phyloP scores from a whole-genome alignment of 2,888 invertebrate genomes.

The Dinocampus coccinellae region DNA sequence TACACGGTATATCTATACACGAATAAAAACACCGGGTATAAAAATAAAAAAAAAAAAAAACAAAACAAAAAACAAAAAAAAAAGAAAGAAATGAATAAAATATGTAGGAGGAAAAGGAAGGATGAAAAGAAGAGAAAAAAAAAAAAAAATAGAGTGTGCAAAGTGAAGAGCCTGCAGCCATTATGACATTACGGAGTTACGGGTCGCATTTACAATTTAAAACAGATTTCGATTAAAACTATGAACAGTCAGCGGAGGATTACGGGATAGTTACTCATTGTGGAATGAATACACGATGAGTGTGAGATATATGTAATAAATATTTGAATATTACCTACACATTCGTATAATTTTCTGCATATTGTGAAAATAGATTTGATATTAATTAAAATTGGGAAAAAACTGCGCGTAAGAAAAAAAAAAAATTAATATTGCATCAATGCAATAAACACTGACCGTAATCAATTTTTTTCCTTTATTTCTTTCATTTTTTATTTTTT shows the following conservation, averaged over 20 bases:
- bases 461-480: background rate
- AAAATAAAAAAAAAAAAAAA: too few species aligned
- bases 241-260: constrained; percentile 45
- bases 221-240: constrained; percentile 52
- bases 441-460: background rate
- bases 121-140: background rate
- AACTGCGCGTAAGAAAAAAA: background rate
- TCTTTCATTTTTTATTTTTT: too few species aligned
- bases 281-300: constrained; percentile 40
- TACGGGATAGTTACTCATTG: constrained; percentile 36
- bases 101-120: background rate
- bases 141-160: background rate
- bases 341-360: background rate
- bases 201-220: constrained; percentile 52
- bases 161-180: constrained; percentile 8
- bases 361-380: background rate
- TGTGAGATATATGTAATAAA: background rate
- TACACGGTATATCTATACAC: constrained; percentile 6
- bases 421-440: background rate
- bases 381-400: background rate
- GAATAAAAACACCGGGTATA: background rate
- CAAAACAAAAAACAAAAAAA: background rate
- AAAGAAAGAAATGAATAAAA: constrained; percentile 12
- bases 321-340: background rate
- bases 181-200: constrained; percentile 31